Percentiles rank a stretch among this genome's conserved stretches.
Evolutionary conservation across 64 coral and sea anemone genomes (phyloP).

Genomic region (Stichodactyla helianthus): DNA sequence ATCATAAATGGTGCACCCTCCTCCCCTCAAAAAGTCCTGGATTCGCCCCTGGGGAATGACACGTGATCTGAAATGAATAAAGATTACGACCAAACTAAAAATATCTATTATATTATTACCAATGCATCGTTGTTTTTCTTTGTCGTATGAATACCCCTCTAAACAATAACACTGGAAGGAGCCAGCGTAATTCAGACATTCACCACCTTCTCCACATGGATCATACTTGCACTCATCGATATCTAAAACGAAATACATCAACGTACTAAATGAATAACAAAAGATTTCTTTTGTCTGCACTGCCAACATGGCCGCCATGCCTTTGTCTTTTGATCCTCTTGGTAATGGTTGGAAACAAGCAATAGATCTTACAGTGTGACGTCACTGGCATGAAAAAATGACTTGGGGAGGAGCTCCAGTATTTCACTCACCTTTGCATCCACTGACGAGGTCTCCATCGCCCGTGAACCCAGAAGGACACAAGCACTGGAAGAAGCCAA

Average conservation of each 20-base stretch:
- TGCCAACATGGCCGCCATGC: too few species aligned
- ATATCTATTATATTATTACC: background rate
- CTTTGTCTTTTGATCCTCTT: too few species aligned
- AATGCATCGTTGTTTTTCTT: background rate
- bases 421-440: background rate
- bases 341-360: too few species aligned
- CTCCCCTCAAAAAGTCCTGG: too few species aligned
- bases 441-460: background rate
- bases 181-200: background rate
- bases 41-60: too few species aligned
- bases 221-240: conserved; percentile 5
- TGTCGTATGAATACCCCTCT: background rate
- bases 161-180: conserved; percentile 4
- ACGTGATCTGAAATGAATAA: too few species aligned
- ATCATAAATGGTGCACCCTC: too few species aligned
- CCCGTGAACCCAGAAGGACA: background rate
- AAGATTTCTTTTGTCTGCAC: too few species aligned
- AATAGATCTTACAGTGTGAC: too few species aligned
- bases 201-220: background rate
- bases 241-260: conserved; percentile 7
- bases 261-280: background rate
- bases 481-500: conserved; percentile 18
- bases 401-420: background rate
- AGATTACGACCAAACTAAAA: too few species aligned
- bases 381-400: too few species aligned